Percentiles rank a stretch among this genome's conserved stretches.
These are phyloP conservation scores for Apis mellifera DNA, from an alignment of 1,140 invertebrate species.

Conservation along the genomic window Amel_HAv3.1 CM009931.2:7730501-7731000, in stretches of 20 bases:
- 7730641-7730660: no score
- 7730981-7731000: neutral
- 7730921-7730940: slow-evolving; percentile 46
- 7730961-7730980: neutral
- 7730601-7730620: slow-evolving; percentile 31
- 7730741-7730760: slow-evolving; percentile 13
- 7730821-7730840: slow-evolving; percentile 51
- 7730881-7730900: slow-evolving; percentile 57
- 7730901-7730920: slow-evolving; percentile 37
- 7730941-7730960: neutral
- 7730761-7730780: neutral
- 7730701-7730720: neutral
- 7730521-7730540: slow-evolving; percentile 66
- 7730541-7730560: slow-evolving; percentile 70
- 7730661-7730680: neutral
- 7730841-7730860: slow-evolving; percentile 56
- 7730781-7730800: slow-evolving; percentile 50
- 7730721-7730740: neutral
- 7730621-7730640: neutral
- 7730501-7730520: slow-evolving; percentile 56
- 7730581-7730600: slow-evolving; percentile 70
- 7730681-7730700: neutral
- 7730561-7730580: slow-evolving; percentile 70
- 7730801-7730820: slow-evolving; percentile 52
- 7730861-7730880: slow-evolving; percentile 37